Base-by-base conservation (phyloP, 2,888 invertebrate genomes). In the Pachycephus smyrnensis region DNA sequence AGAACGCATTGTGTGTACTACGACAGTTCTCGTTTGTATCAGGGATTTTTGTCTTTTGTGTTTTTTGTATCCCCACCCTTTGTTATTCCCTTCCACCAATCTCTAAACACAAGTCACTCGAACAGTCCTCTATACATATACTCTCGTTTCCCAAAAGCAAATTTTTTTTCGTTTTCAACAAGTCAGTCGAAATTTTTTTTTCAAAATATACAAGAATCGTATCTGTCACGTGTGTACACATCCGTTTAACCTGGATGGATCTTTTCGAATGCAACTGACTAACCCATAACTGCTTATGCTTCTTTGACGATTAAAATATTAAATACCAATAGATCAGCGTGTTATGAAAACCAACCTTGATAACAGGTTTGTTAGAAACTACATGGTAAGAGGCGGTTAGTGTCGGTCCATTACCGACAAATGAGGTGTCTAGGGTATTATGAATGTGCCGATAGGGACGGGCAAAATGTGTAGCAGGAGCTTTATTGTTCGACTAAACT, bases 401-500 rank as follows among this genome's bases (percentile, higher is more conserved):
- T 79, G 84, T 82, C 82, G 85, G 84, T 84, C 85, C 85, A 86
- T 88, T 88, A 87, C 86, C 84, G 83, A 82, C 84, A 83, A 86
- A 84, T 86, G 84, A 84, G 83, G 84, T 83, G 79, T 84, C 81
- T 83, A 80, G 80, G 76, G 82, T 82, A 87, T 85, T 85, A 85
- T 86, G 84, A 86, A 86, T 83, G 84, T 75, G 81, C 80, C 84
- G 85, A 86, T 86, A 37, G 37, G 35, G 36, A 84, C 85, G 86
- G 84, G 81, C 80, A 78, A 84, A 86, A 84, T 81, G 85, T 82
- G 80, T 80, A 81, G 80, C 84, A 84, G 79, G 78, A 84, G 85
- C 82, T 89, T 88, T 88, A 88, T 89, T 87, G 87, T 88, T 86
- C 86, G 83, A 82, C 84, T 81, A 84, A 86, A 87, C 86, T 85